Conservation (phyloP, 2,888 invertebrate genomes). For the Vanessa cardui region DNA sequence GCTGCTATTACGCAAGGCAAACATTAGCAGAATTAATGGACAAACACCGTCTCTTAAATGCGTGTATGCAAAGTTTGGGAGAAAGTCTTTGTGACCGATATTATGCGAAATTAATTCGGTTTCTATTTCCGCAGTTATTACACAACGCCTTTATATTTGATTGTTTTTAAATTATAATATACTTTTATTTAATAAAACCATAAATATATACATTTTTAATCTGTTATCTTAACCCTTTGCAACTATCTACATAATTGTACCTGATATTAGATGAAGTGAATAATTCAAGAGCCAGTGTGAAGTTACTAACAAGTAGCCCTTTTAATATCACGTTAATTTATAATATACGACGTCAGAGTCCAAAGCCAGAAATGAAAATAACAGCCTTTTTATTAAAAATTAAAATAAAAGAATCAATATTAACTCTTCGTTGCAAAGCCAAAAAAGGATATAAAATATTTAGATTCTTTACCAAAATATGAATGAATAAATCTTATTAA, state of each 20-base stretch:
- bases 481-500: conserved; percentile 17
- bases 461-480: conserved; percentile 4
- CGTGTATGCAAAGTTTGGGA: conserved; percentile 37
- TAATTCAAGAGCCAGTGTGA: too few relatives aligned
- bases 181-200: not conserved
- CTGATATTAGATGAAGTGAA: too few relatives aligned
- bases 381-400: too few relatives aligned
- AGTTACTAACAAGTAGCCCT: too few relatives aligned
- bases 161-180: conserved; percentile 12
- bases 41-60: conserved; percentile 28
- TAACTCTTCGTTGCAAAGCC: too few relatives aligned
- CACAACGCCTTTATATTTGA: conserved; percentile 21
- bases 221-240: not conserved
- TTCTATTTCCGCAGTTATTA: conserved; percentile 24
- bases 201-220: not conserved
- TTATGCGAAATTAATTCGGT: conserved; percentile 34
- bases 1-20: conserved; percentile 23
- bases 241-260: too few relatives aligned
- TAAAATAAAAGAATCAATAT: too few relatives aligned
- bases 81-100: conserved; percentile 42
- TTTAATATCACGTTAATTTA: too few relatives aligned
- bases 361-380: too few relatives aligned
- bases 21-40: conserved; percentile 39
- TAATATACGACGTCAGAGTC: too few relatives aligned
- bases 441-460: not conserved